Evolutionary conservation across 2,797 vertebrate genomes (phyloP).

Genomic region (Australoheros facetus): DNA sequence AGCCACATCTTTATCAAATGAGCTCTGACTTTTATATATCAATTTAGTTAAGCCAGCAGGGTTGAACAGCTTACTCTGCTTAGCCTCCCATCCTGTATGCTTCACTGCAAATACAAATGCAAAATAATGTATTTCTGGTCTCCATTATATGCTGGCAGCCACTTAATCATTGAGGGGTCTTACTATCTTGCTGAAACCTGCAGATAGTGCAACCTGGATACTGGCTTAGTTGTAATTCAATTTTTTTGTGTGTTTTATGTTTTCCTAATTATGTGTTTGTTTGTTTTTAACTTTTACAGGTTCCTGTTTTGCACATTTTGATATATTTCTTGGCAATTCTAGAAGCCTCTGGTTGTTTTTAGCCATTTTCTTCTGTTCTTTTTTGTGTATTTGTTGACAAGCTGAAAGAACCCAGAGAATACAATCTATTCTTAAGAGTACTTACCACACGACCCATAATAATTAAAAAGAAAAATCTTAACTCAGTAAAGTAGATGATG

Average conservation of each 20-base stretch:
- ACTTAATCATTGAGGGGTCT: constrained; percentile 56
- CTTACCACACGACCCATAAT: neutral
- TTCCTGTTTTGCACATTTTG: neutral
- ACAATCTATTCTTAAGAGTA: too few species aligned
- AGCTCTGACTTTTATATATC: neutral
- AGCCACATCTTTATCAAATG: constrained; percentile 1
- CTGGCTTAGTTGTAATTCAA: constrained; percentile 28
- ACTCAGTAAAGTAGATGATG: neutral
- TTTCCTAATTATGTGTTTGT: neutral
- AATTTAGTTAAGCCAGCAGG: constrained; percentile 10
- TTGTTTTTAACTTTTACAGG: neutral
- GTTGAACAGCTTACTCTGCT: constrained; percentile 22
- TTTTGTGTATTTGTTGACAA: neutral
- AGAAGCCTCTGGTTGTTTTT: neutral
- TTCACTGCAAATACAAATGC: neutral
- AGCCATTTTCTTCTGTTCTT: neutral
- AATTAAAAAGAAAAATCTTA: neutral
- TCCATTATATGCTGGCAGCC: constrained; percentile 52
- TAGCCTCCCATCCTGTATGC: constrained; percentile 25
- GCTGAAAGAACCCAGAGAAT: neutral
- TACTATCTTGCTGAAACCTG: constrained; percentile 55
- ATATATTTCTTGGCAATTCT: neutral
- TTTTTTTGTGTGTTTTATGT: constrained; percentile 10
- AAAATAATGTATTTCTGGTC: constrained; percentile 37
- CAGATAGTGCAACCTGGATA: constrained; percentile 41